Evolutionary conservation across 1,140 invertebrate genomes (phyloP).

Genomic region (Steinernema khuongi): DNA sequence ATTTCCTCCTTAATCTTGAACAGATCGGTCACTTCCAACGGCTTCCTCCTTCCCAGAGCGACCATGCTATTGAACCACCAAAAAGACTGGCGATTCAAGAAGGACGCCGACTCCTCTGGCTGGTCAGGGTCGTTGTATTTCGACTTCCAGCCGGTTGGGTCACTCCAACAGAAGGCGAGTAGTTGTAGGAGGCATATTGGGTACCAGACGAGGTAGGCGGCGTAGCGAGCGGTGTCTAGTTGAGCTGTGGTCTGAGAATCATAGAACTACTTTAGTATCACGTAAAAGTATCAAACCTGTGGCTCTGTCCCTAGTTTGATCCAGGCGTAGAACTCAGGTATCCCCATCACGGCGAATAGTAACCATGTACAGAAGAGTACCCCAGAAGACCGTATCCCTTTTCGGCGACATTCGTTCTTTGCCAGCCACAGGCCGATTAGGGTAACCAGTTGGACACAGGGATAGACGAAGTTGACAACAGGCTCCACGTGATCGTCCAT

Average conservation of each 20-base stretch:
- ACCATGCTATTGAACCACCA: conserved; percentile 33
- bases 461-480: conserved; percentile 30
- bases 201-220: conserved; percentile 35
- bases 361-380: conserved; percentile 35
- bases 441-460: conserved; percentile 30
- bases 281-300: background rate
- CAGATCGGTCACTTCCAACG: conserved; percentile 33
- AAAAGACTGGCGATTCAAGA: conserved; percentile 32
- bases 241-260: conserved; percentile 24
- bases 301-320: conserved; percentile 34
- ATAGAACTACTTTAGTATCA: background rate
- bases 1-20: conserved; percentile 33
- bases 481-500: conserved; percentile 27
- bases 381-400: conserved; percentile 35
- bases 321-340: conserved; percentile 40
- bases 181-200: conserved; percentile 29
- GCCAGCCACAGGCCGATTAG: conserved; percentile 23
- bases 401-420: conserved; percentile 29
- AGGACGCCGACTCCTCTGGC: conserved; percentile 35
- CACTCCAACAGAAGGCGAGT: conserved; percentile 33
- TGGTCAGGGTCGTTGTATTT: conserved; percentile 24
- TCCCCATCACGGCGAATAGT: conserved; percentile 27
- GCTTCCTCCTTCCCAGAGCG: conserved; percentile 28
- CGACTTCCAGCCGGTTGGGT: conserved; percentile 28
- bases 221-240: conserved; percentile 31